Evolutionary conservation across 1,140 invertebrate genomes (phyloP), one percentile per base, ranked within the genome.

Genomic region (Lepidurus packardi): DNA sequence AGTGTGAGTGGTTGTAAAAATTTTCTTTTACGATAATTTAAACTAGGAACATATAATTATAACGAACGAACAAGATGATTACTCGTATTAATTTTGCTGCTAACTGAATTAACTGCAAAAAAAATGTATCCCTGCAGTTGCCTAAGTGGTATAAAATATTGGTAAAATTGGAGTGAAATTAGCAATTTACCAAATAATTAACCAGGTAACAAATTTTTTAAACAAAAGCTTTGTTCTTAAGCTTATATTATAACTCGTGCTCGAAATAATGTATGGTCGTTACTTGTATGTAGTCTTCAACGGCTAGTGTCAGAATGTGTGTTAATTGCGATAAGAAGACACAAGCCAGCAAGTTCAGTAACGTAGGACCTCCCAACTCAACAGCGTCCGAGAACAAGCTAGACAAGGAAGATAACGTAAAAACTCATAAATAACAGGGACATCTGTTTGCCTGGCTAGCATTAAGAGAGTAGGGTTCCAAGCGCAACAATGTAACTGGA

Each of bases 241-340:
- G 0, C 11, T 7, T 34, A 10, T 42, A 1, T 7, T 77, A 11
- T 44, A 7, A 7, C 1, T 13, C 0, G 74, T 16, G 6, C 24
- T 21, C 16, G 8, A 16, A 65, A 47, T 41, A 47, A 11, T 45
- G 47, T 77, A 16, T 7, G 1, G 0, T 73, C 11, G 85, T 86
- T 85, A 90, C 89, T 85, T 89, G 87, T 80, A 90, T 88, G 42
- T 89, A 44, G 21, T 43, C 47, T 16, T 43, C 43, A 21, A 24
- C 89, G 47, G 90, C 90, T n/a, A 90, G 89, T 45, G 90, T 90
- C 25, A 91, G 86, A 77, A 91, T 90, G 85, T 90, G 90, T n/a
- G 90, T 85, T 41, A 91, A 85, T 83, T 91, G 90, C 21, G 88
- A 87, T 87, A 91, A 89, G 83, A 91, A 91, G 16, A 91, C 86